Conservation (phyloP, 2,113 vertebrate species). For the Megalops atlanticus region DNA sequence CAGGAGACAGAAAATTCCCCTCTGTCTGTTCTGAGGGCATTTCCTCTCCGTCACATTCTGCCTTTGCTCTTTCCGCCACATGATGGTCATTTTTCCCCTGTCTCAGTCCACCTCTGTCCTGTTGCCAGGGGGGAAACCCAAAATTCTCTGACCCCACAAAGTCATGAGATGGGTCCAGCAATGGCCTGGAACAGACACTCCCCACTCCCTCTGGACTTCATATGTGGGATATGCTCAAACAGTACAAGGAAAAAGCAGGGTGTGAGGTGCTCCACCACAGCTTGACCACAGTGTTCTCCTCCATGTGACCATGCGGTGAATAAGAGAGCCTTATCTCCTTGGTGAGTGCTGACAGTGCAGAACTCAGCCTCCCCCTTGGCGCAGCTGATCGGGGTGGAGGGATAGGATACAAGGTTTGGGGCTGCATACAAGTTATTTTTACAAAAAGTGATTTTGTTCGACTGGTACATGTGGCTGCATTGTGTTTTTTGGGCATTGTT, state of each 20-base stretch:
- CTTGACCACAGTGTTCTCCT: neutral
- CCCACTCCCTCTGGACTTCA: too few species aligned
- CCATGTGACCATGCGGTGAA: neutral
- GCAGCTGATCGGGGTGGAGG: conserved; percentile 42
- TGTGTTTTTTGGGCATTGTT: too few species aligned
- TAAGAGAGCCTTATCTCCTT: conserved; percentile 38
- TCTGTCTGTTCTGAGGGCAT: neutral
- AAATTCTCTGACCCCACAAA: neutral
- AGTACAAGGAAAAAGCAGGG: neutral
- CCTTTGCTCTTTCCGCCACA: neutral
- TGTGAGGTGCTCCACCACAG: neutral
- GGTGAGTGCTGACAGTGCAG: neutral
- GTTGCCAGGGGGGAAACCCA: neutral
- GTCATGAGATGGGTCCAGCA: neutral
- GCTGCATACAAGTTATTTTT: too few species aligned
- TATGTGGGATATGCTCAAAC: too few species aligned
- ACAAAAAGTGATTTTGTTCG: too few species aligned
- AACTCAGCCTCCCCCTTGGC: conserved; percentile 21
- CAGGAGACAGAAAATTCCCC: neutral
- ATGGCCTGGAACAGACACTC: too few species aligned
- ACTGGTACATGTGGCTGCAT: too few species aligned
- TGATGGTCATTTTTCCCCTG: neutral
- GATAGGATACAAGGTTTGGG: too few species aligned
- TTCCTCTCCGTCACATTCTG: neutral
- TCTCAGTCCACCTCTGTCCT: neutral